phyloP scores from a whole-genome alignment of 2,113 vertebrate genomes.

The Shinisaurus crocodilurus region DNA sequence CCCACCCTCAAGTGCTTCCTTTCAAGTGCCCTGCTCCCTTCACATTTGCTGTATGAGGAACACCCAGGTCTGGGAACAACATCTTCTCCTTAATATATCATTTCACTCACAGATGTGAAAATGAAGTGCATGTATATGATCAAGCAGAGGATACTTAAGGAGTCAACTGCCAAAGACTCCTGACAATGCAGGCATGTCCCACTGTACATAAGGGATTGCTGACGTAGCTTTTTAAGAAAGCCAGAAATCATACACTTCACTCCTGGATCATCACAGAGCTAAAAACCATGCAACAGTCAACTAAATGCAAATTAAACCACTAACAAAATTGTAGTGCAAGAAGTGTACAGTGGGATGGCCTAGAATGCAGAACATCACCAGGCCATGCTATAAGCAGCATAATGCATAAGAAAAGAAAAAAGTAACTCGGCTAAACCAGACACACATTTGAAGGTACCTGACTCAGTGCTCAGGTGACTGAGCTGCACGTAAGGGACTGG shows the following conservation, averaged over 20 bases:
- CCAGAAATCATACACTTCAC: constrained; percentile 52
- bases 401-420: constrained; percentile 57
- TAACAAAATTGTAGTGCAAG: constrained; percentile 22
- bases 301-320: constrained; percentile 59
- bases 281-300: constrained; percentile 66
- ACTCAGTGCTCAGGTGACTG: constrained; percentile 91
- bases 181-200: neutral
- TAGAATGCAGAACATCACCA: constrained; percentile 55
- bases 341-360: constrained; percentile 13
- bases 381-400: constrained; percentile 74
- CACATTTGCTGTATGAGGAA: neutral
- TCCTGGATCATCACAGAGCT: constrained; percentile 47
- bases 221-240: neutral
- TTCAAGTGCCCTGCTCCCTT: neutral
- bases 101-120: constrained; percentile 34
- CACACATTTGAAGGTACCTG: constrained; percentile 84
- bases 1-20: neutral
- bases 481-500: constrained; percentile 93
- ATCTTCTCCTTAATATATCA: neutral
- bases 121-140: constrained; percentile 24
- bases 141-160: constrained; percentile 57
- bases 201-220: constrained; percentile 14
- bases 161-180: constrained; percentile 28
- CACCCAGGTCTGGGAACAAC: neutral
- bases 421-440: constrained; percentile 31